A percentile compares a stretch with the other conserved stretches of the same genome.
Conservation (phyloP, 1,140 invertebrate genomes). For the Drosophila ercepeae region DNA sequence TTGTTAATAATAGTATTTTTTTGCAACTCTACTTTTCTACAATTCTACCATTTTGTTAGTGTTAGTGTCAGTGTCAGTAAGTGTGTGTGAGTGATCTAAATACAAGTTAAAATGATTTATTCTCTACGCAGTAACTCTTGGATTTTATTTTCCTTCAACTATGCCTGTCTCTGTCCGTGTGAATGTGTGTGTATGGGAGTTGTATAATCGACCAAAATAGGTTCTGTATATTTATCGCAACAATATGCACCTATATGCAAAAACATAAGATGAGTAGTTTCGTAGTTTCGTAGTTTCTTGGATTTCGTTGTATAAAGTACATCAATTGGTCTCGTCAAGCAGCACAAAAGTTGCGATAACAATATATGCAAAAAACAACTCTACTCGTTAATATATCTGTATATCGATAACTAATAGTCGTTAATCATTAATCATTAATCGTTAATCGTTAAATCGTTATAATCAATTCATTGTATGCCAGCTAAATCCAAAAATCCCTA, state of each 20-base stretch:
- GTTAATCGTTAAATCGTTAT: slow-evolving; percentile 49
- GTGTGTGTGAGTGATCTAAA: slow-evolving; percentile 63
- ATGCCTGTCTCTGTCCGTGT: slow-evolving; percentile 35
- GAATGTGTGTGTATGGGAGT: slow-evolving; percentile 26
- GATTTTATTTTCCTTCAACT: slow-evolving; percentile 42
- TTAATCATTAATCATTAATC: slow-evolving; percentile 61
- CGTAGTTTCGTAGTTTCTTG: slow-evolving; percentile 34
- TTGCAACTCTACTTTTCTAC: slow-evolving; percentile 77
- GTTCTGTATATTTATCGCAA: slow-evolving; percentile 69
- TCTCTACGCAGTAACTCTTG: slow-evolving; percentile 67
- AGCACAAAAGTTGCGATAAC: slow-evolving; percentile 81
- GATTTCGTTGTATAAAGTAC: slow-evolving; percentile 77
- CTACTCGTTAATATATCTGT: slow-evolving; percentile 63
- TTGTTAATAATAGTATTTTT: slow-evolving; percentile 52
- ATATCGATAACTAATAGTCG: slow-evolving; percentile 73
- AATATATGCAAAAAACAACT: slow-evolving; percentile 78
- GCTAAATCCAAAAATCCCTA: slow-evolving; percentile 75
- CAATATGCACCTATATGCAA: slow-evolving; percentile 75
- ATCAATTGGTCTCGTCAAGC: slow-evolving; percentile 81
- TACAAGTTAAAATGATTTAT: slow-evolving; percentile 76
- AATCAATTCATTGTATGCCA: slow-evolving; percentile 74
- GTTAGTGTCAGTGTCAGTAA: slow-evolving; percentile 10
- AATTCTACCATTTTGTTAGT: slow-evolving; percentile 61
- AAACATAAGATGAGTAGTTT: slow-evolving; percentile 71
- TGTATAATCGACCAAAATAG: slow-evolving; percentile 58